Evolutionary conservation across 2,888 invertebrate species (phyloP), one percentile per base, ranked within the genome.

Genomic region (Amphipoea oculea): DNA sequence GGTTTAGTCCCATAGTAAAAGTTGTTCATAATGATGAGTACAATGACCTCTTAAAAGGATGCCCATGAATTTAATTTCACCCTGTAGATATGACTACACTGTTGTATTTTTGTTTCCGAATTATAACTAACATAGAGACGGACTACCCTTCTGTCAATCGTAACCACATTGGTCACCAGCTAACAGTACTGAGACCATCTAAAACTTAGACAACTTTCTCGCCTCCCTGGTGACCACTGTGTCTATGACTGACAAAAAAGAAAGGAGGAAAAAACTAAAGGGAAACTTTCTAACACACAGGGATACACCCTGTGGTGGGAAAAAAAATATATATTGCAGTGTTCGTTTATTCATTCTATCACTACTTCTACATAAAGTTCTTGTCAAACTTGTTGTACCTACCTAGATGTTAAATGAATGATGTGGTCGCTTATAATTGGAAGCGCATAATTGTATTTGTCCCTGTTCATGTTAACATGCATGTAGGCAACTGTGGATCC

Each of bases 241-340:
- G 36, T 75, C 82, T 75, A 66, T 4, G 4, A n/a, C 14, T 51
- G 20, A 51, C n/a, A 36, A 66, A 82, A 45, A 66, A n/a, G 4
- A 65, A 36, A 7, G 1, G 51, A 54, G 7, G 3, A 36, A 65
- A 45, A 36, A 48, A 14, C 2, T 42, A 5, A 20, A 4, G n/a
- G 57, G 2, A 23, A 42, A 36, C 11, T 29, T 48, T 66, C 9
- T 48, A 40, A 40, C 54, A n/a, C 2, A 23, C 2, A 72, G 29
- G 14, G 20, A 3, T 17, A 29, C 62, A 54, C 54, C 2, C 54
- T 23, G 60, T n/a, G 51, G 51, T 81, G 20, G n/a, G 4, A 54
- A 77, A 20, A 77, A 65, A 20, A 7, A 7, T n/a, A 60, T 45
- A 23, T 23, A 23, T 23, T 54, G 54, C 54, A 23, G 23, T 57